Percentiles rank a stretch among this genome's conserved stretches.
Evolutionary conservation across 2,888 invertebrate species (phyloP).

Genomic region (Tryphoninae sp.): DNA sequence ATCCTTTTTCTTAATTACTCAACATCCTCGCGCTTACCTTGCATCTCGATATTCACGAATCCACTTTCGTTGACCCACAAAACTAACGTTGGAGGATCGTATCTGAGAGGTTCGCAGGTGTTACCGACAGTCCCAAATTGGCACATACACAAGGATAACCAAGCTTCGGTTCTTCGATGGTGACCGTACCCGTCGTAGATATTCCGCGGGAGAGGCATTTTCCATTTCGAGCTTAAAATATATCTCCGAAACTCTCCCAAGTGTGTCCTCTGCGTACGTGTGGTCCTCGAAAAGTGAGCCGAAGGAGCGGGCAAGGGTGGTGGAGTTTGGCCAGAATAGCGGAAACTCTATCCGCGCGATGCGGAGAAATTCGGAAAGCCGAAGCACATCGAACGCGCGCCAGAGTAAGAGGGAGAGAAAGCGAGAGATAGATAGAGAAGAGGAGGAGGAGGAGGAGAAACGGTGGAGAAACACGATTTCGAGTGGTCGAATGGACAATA

Average conservation of each 20-base stretch:
- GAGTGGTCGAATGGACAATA: conserved; percentile 60
- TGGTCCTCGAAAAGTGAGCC: background rate
- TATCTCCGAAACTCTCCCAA: conserved; percentile 18
- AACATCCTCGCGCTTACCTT: too few species aligned
- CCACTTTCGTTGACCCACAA: too few species aligned
- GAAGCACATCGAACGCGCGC: conserved; percentile 7
- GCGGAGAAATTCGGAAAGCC: conserved; percentile 37
- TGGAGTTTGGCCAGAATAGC: conserved; percentile 39
- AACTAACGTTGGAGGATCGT: conserved; percentile 3
- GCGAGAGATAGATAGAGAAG: conserved; percentile 25
- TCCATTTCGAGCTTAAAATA: conserved; percentile 37
- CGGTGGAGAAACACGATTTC: conserved; percentile 56
- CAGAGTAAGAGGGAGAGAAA: conserved; percentile 10
- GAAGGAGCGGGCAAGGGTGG: conserved; percentile 27
- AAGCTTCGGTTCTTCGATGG: conserved; percentile 29
- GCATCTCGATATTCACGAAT: too few species aligned
- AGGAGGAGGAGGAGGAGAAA: conserved; percentile 33
- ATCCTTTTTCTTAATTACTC: too few species aligned
- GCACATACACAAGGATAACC: conserved; percentile 20
- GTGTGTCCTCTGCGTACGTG: background rate
- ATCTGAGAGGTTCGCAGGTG: conserved; percentile 13
- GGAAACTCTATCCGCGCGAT: conserved; percentile 29
- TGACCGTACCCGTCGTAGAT: conserved; percentile 39
- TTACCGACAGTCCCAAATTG: conserved; percentile 27
- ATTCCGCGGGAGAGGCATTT: conserved; percentile 56